Conservation (phyloP, 2,797 vertebrate genomes). For the Smutsia temminckii region DNA sequence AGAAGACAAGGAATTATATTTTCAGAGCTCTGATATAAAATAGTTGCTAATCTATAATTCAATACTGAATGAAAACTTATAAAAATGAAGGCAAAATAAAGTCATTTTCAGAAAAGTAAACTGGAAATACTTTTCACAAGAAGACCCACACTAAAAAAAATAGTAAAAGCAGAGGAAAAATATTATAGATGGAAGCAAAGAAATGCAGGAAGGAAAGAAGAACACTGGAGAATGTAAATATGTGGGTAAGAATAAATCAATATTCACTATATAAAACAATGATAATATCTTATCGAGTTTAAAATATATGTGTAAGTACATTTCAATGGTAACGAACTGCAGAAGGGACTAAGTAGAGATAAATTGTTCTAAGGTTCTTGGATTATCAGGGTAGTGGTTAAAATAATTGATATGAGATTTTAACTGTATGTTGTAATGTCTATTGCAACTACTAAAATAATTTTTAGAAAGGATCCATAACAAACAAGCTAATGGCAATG, state of each 20-base stretch:
- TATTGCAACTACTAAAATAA: background rate
- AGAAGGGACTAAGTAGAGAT: background rate
- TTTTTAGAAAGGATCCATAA: background rate
- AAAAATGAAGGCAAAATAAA: slow-evolving; percentile 18
- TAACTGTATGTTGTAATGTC: background rate
- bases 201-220: background rate
- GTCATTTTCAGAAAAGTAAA: background rate
- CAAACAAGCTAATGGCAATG: background rate
- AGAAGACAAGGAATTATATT: background rate
- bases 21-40: background rate
- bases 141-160: background rate
- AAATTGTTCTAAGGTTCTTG: background rate
- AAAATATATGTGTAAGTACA: background rate
- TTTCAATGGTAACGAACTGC: background rate
- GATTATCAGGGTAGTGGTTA: background rate
- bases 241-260: background rate
- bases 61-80: background rate
- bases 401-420: background rate
- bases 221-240: background rate
- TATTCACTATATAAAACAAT: background rate
- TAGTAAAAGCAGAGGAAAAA: background rate
- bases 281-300: background rate
- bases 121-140: background rate
- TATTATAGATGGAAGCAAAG: background rate
- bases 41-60: background rate